phyloP scores from a whole-genome alignment of 2,888 invertebrate species.

The Amphipoea oculea region DNA sequence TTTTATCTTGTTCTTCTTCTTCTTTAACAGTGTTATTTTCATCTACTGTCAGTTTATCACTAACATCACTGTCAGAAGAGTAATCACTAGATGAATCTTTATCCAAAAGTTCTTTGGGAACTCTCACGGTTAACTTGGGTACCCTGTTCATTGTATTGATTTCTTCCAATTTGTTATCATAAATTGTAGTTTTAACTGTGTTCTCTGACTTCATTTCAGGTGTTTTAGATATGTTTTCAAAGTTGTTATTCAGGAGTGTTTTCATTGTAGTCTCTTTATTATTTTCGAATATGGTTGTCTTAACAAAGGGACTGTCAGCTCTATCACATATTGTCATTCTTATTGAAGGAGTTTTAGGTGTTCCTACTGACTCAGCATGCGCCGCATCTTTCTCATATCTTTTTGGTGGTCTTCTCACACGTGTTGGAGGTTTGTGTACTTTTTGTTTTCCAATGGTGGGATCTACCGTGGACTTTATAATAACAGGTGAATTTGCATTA shows the following conservation, averaged over 20 bases:
- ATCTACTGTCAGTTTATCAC: constrained; percentile 91
- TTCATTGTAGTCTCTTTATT: constrained; percentile 83
- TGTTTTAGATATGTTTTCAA: constrained; percentile 74
- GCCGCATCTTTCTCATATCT: constrained; percentile 82
- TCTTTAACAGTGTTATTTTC: constrained; percentile 81
- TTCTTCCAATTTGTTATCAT: constrained; percentile 87
- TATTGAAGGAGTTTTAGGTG: constrained; percentile 82
- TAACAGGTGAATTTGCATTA: constrained; percentile 88
- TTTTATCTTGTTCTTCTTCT: constrained; percentile 65
- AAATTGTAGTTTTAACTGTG: constrained; percentile 85
- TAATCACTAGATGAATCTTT: constrained; percentile 89
- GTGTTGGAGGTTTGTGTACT: constrained; percentile 82
- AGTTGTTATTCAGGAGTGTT: constrained; percentile 84
- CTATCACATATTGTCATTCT: constrained; percentile 89
- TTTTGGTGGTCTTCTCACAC: constrained; percentile 85
- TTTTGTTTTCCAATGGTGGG: constrained; percentile 84
- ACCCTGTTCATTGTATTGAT: constrained; percentile 90
- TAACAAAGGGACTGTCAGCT: constrained; percentile 88
- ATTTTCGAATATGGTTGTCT: constrained; percentile 86
- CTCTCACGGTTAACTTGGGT: constrained; percentile 93
- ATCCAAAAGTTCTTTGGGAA: constrained; percentile 91
- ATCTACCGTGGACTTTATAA: constrained; percentile 89
- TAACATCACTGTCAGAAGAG: constrained; percentile 91
- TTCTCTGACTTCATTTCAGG: constrained; percentile 83
- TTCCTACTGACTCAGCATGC: constrained; percentile 66